Evolutionary conservation across 2,797 vertebrate species (phyloP), one percentile per base, ranked within the genome.

Genomic region (Nyctibius grandis): DNA sequence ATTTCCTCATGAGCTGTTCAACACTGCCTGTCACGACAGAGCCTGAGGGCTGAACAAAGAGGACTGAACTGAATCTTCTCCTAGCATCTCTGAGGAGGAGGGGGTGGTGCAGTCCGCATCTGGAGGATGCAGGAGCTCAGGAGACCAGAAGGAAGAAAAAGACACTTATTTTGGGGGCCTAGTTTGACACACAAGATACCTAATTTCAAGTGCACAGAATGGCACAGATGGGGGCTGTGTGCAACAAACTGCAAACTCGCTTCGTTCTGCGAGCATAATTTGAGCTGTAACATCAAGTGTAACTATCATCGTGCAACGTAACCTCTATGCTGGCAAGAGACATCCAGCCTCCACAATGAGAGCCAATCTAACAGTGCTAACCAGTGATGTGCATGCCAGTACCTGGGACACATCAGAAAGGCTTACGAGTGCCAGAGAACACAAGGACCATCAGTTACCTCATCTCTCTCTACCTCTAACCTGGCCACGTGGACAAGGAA

Each of bases 1-100:
- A 96, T 94, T 94, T 92, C 92, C 90, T 91, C 57, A 19, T 67
- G 78, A 89, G 93, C 89, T 90, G 75, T 93, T 80, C 89, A 93
- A 69, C 53, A 4, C 75, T 29, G 78, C 89, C 89, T 89, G 85
- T 83, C 95, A 93, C 5, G 38, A 88, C 81, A 78, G 57, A 80
- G 86, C 73, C 94, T 89, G 54, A 92, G 78, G 63, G 87, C 92
- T 92, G 91, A 91, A 44, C 70, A 91, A 88, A 70, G 63, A 47
- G 69, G 59, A 61, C 54, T 53, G 67, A 79, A 26, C 11, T n/a
- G 38, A 77, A 83, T 60, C 72, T 56, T 53, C 89, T 57, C 42
- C 59, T 11, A n/a, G 64, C 25, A 48, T 26, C 81, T 79, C 19
- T 0, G 73, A 60, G 76, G 67, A 80, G 89, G 68, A 92, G 60